A percentile compares a stretch with the other conserved stretches of the same genome.
Evolutionary conservation across 2,113 vertebrate genomes (phyloP).

Genomic region (Nesogale talazaci): DNA sequence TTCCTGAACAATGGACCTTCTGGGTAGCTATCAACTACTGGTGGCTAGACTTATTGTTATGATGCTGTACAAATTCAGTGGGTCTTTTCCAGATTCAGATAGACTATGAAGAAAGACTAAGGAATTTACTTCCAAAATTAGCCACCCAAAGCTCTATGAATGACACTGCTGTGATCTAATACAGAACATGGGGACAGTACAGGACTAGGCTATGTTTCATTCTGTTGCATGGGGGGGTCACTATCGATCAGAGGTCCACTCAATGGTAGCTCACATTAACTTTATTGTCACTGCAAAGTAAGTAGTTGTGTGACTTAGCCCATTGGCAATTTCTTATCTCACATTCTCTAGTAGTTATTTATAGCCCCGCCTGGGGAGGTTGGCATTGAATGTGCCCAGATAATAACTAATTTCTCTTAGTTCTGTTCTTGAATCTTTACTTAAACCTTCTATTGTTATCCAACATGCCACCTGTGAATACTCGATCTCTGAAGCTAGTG

Average conservation of each 20-base stretch:
- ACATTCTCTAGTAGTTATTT: not conserved
- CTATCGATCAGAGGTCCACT: too few species aligned
- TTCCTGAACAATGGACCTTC: not conserved
- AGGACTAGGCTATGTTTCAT: not conserved
- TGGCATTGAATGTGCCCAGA: not conserved
- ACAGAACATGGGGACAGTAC: not conserved
- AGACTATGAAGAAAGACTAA: too few species aligned
- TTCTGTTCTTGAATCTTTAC: not conserved
- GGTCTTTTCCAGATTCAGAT: too few species aligned
- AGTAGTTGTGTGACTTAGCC: not conserved
- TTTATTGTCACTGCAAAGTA: too few species aligned
- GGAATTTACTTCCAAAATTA: not conserved
- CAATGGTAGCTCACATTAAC: too few species aligned
- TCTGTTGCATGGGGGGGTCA: not conserved
- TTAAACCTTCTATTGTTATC: not conserved
- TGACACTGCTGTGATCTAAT: not conserved
- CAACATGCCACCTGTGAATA: not conserved
- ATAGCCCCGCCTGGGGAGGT: not conserved
- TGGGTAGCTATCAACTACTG: not conserved
- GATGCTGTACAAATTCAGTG: not conserved
- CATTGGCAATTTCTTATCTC: not conserved
- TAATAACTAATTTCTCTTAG: not conserved
- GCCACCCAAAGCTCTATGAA: not conserved
- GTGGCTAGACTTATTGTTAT: not conserved
- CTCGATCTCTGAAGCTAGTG: not conserved